phyloP scores from a whole-genome alignment of 2,888 invertebrate genomes.

The Aphidoletes aphidimyza region DNA sequence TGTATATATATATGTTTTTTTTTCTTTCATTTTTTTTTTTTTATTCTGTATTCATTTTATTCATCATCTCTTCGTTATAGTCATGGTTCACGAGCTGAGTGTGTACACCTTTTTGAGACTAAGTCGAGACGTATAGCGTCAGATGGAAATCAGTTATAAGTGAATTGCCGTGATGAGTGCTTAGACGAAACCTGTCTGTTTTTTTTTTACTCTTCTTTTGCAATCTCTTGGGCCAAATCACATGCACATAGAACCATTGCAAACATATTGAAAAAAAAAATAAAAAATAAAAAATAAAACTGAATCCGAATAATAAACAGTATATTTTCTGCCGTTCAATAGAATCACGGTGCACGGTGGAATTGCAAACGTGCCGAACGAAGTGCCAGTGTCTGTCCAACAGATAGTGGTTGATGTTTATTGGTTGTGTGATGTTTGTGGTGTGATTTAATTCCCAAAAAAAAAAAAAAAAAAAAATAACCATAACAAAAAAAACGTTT shows the following conservation, averaged over 20 bases:
- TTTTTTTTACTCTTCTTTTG: background rate
- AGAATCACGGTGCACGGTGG: too few species aligned
- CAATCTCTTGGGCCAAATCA: background rate
- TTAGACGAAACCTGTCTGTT: constrained; percentile 18
- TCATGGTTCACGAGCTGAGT: constrained; percentile 10
- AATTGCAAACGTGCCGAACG: constrained; percentile 38
- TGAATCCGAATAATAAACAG: constrained; percentile 45
- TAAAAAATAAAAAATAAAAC: too few species aligned
- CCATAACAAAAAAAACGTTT: constrained; percentile 5
- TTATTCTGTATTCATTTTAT: background rate
- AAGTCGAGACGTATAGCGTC: constrained; percentile 44
- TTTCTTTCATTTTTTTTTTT: background rate
- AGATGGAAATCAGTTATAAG: constrained; percentile 51
- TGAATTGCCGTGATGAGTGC: constrained; percentile 51
- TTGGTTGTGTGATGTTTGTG: constrained; percentile 1
- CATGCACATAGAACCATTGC: constrained; percentile 16
- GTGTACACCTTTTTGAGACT: constrained; percentile 31
- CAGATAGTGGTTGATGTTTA: too few species aligned
- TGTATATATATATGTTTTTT: background rate
- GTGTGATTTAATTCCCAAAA: background rate
- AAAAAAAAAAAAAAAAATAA: too few species aligned
- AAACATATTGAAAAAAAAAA: too few species aligned
- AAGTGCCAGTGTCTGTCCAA: background rate
- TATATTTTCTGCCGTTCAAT: background rate
- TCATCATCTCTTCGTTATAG: constrained; percentile 23